Base-by-base conservation (phyloP, 2,113 vertebrate genomes). In the Neofelis nebulosa region DNA sequence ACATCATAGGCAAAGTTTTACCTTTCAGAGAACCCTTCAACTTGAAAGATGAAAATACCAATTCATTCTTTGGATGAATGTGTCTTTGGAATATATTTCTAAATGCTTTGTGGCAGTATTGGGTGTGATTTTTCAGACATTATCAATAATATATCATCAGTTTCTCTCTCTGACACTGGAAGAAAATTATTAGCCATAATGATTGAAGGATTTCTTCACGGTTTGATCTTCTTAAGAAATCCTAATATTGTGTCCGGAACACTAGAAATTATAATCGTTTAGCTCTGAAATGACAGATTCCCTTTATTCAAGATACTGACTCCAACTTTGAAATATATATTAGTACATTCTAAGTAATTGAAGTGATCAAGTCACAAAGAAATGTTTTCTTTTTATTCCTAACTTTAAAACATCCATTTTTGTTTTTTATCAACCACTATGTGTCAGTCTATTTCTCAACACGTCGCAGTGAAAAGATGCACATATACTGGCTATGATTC, bases 121-220 rank as follows among this genome's bases (percentile, higher is more conserved):
- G 63, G 76, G 63, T 91, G 55, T 81, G 50, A 93, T 76, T 91
- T 95, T 93, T 94, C 65, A 95, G 91, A 81, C 69, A 69, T 71
- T 82, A 92, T 90, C 93, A 83, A 80, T 97, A 95, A 97, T 69
- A 76, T 2, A 94, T 65, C 61, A 83, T 91, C 65, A 31, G 48
- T 94, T 91, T 96, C 81, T 95, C 41, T 69, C 73, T 73, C 85
- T 82, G 71, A 94, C 65, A 81, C 45, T 66, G 19, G 86, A 90
- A 91, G 94, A 92, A 89, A 96, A 96, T 61, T 36, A 84, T 91
- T 57, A 74, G 21, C 65, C 33, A 16, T 21, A 38, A 61, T 41
- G 38, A 95, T 0, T 80, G 69, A 88, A 95, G 10, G 81, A 86
- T 73, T 89, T 93, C 65, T 88, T 94, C 55, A 81, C 33, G 57